Evolutionary conservation across 2,888 invertebrate genomes (phyloP).

Genomic region (Nephrotoma flavescens): DNA sequence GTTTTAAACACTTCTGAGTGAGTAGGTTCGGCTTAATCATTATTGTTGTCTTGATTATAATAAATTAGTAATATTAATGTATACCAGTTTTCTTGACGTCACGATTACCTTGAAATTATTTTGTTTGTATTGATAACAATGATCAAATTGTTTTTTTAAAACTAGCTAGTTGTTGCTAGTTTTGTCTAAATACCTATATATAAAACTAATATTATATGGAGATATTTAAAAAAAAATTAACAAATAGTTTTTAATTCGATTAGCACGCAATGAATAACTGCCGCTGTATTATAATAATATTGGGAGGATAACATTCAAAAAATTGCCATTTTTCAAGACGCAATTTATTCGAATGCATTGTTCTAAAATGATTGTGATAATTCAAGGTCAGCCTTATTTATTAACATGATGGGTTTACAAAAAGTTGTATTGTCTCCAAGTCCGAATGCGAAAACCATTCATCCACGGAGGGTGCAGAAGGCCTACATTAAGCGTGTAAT

Average conservation of each 20-base stretch:
- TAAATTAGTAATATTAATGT: background rate
- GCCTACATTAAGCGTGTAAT: no score
- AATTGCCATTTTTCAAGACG: no score
- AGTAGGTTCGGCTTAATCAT: background rate
- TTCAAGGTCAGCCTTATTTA: no score
- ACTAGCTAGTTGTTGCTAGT: background rate
- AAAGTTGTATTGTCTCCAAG: no score
- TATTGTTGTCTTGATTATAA: background rate
- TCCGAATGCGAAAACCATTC: no score
- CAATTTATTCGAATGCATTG: no score
- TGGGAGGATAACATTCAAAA: no score
- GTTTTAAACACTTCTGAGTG: background rate
- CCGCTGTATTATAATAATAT: background rate
- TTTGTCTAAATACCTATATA: background rate
- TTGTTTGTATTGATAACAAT: background rate
- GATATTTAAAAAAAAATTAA: background rate
- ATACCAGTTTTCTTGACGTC: background rate
- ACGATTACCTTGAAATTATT: background rate
- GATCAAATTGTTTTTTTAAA: background rate
- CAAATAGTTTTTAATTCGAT: background rate
- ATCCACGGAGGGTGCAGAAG: no score
- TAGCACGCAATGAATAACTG: background rate
- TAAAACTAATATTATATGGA: background rate
- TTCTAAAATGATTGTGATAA: no score
- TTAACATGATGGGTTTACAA: no score